Conservation (phyloP, 2,888 invertebrate genomes). For the Pollenia amentaria region DNA sequence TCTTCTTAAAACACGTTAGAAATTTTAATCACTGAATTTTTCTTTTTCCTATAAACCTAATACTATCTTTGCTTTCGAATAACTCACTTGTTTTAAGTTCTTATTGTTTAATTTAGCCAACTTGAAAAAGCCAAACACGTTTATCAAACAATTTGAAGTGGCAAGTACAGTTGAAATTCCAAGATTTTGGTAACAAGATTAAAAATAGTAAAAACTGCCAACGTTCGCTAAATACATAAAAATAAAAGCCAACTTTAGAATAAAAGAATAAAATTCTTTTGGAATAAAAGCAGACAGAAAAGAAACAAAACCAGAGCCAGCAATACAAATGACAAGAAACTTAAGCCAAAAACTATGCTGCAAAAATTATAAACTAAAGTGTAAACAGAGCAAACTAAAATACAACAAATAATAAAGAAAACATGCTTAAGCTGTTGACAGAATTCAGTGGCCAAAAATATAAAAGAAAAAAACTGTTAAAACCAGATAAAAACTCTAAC, state of each 20-base stretch:
- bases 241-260: constrained; percentile 77
- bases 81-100: constrained; percentile 44
- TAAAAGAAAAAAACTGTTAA: constrained; percentile 33
- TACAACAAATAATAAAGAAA: constrained; percentile 55
- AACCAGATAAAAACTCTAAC: constrained; percentile 43
- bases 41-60: not conserved
- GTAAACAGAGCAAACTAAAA: constrained; percentile 66
- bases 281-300: not conserved
- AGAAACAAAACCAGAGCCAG: not conserved
- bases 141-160: constrained; percentile 84
- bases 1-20: constrained; percentile 46
- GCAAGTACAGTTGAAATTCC: constrained; percentile 78
- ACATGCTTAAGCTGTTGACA: constrained; percentile 74
- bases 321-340: constrained; percentile 51
- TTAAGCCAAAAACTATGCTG: constrained; percentile 83
- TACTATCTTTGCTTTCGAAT: constrained; percentile 12
- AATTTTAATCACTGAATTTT: constrained; percentile 43
- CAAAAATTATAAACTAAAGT: constrained; percentile 77
- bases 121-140: constrained; percentile 72
- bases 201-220: constrained; percentile 78
- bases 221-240: constrained; percentile 80
- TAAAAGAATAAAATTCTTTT: constrained; percentile 27
- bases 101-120: constrained; percentile 55
- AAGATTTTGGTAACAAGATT: constrained; percentile 57
- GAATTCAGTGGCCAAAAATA: constrained; percentile 69